phyloP scores from a whole-genome alignment of 2,113 vertebrate genomes.

The Rhinolophus sinicus region DNA sequence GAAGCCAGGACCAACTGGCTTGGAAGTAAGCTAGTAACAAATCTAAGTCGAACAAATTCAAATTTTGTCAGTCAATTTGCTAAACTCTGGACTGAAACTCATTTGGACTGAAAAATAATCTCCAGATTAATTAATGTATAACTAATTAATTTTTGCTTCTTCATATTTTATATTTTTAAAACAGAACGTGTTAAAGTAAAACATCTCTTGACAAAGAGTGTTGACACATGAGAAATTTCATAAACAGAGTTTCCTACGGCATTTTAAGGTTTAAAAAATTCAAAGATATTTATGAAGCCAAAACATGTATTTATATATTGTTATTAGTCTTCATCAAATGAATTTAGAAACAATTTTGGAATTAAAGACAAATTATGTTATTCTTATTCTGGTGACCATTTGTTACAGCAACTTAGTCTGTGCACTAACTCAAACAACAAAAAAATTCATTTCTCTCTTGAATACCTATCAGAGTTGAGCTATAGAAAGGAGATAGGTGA shows the following conservation, averaged over 20 bases:
- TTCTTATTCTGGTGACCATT: background rate
- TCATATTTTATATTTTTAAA: background rate
- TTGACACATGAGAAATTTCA: slow-evolving; percentile 19
- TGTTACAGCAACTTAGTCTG: background rate
- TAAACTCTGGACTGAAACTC: background rate
- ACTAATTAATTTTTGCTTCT: background rate
- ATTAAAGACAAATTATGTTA: background rate
- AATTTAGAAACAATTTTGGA: slow-evolving; percentile 30
- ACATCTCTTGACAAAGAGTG: background rate
- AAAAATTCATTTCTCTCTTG: background rate
- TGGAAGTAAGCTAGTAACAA: background rate
- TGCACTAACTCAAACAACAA: background rate
- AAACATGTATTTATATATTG: background rate
- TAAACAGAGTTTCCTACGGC: background rate
- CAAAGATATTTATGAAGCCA: background rate
- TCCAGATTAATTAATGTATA: background rate
- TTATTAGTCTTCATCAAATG: background rate
- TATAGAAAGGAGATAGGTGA: background rate
- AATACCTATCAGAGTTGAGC: background rate
- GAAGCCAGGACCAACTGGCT: background rate
- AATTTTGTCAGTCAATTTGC: background rate
- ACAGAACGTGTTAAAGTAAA: slow-evolving; percentile 16
- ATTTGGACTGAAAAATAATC: slow-evolving; percentile 1
- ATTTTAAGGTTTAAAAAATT: slow-evolving; percentile 9
- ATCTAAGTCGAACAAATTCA: background rate